Conservation (phyloP, 2,113 vertebrate species). For the Isichthys henryi region DNA sequence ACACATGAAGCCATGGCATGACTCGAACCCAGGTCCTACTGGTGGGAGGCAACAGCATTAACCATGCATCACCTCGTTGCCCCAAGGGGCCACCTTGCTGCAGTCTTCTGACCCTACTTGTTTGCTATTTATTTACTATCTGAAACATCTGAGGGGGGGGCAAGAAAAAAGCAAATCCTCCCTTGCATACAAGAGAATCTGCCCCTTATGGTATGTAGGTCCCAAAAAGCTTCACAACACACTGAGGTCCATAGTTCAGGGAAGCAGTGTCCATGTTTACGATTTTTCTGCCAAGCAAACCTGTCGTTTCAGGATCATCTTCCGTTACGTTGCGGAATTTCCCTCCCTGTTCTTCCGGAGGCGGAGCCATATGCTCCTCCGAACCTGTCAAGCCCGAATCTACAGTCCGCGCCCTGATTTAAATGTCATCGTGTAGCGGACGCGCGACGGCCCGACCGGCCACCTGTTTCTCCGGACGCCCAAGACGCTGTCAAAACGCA, state of each 20-base stretch:
- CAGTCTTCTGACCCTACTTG: background rate
- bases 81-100: background rate
- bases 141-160: background rate
- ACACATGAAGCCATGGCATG: background rate
- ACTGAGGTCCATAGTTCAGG: background rate
- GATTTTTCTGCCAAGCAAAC: background rate
- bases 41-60: background rate
- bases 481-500: background rate
- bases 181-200: background rate
- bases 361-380: background rate
- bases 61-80: background rate
- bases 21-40: background rate
- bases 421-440: background rate
- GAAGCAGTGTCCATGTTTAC: background rate
- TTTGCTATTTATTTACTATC: background rate
- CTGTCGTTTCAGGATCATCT: background rate
- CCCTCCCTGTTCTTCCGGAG: background rate
- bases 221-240: no score
- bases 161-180: background rate
- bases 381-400: background rate
- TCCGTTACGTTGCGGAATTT: background rate
- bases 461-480: background rate
- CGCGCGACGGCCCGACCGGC: background rate
- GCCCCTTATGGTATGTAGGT: background rate
- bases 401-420: background rate